Conservation (phyloP, 35 echinoderm and acorn worm species). For the Holothuria glaberrima region DNA sequence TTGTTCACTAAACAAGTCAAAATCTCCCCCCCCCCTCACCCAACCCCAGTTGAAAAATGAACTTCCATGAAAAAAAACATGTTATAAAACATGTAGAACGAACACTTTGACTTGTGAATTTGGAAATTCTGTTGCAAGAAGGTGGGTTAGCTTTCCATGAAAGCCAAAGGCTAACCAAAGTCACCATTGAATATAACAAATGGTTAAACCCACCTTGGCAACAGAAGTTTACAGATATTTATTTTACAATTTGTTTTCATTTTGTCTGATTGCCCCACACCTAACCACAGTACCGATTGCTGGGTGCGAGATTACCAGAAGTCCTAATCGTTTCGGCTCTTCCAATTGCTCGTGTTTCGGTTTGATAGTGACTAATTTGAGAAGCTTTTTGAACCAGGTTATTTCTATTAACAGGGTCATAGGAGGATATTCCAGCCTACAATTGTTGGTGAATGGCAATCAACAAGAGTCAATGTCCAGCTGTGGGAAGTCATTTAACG, state of each 20-base stretch:
- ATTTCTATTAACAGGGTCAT: conserved; percentile 48
- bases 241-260: conserved; percentile 29
- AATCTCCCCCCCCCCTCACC: too few species aligned
- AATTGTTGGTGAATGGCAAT: conserved; percentile 21
- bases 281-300: neutral
- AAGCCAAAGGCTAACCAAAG: neutral
- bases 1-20: too few species aligned
- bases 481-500: conserved; percentile 35
- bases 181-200: conserved; percentile 6
- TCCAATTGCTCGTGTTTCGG: conserved; percentile 26
- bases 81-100: too few species aligned
- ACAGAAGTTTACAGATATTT: neutral
- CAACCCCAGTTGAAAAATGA: too few species aligned
- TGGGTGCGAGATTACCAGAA: conserved; percentile 23
- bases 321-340: conserved; percentile 32
- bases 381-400: conserved; percentile 1
- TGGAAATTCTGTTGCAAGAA: too few species aligned
- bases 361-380: conserved; percentile 17
- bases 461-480: conserved; percentile 47
- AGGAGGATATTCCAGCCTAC: conserved; percentile 16
- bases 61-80: too few species aligned
- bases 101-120: too few species aligned
- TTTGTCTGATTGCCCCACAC: neutral
- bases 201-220: neutral
- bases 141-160: too few species aligned